Base-by-base conservation (phyloP, 2,113 vertebrate species). In the Sander lucioperca region DNA sequence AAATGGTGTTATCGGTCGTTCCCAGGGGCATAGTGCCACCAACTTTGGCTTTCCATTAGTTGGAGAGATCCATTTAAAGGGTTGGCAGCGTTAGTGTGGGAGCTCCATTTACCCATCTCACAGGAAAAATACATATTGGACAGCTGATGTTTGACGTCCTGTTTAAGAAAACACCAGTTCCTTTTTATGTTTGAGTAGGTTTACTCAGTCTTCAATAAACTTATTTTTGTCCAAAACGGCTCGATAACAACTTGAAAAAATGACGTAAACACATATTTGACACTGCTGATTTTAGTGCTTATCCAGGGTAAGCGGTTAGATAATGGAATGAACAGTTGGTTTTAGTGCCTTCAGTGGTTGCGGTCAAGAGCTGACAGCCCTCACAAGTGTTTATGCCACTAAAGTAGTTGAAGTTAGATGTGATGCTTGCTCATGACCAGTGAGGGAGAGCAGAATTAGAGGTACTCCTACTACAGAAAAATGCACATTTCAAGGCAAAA, bases 1-100 rank as follows among this genome's bases (percentile, higher is more conserved):
- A 58, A 57, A 77, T 14, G 59, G 33, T 58, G 59, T 73, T 80
- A 87, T 61, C 59, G 10, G 47, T 68, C 67, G 78, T 84, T 84
- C 73, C 69, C 72, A 64, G 51, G 14, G 79, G 84, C 74, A 47
- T 0, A 57, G 16, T 8, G 74, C 82, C 74, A 86, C 80, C 74
- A 86, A 76, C 56, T 59, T 15, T 65, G 69, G 54, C 74, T 54
- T 56, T 27, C 74, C 51, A 82, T 74, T 74, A 79, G 53, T 57
- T 58, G 54, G 21, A 45, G 14, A 65, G 67, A 71, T 82, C 69
- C 45, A 71, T 77, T 81, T 81, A 64, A 79, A 86, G 70, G 6
- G 33, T 3, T 73, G 79, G 80, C 62, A 73, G 77, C 3, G 3
- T 54, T 27, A 14, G 51, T 30, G 76, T 23, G 53, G 48, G 48